Evolutionary conservation across 1,140 invertebrate species (phyloP).

Genomic region (Ceratina australensis): DNA sequence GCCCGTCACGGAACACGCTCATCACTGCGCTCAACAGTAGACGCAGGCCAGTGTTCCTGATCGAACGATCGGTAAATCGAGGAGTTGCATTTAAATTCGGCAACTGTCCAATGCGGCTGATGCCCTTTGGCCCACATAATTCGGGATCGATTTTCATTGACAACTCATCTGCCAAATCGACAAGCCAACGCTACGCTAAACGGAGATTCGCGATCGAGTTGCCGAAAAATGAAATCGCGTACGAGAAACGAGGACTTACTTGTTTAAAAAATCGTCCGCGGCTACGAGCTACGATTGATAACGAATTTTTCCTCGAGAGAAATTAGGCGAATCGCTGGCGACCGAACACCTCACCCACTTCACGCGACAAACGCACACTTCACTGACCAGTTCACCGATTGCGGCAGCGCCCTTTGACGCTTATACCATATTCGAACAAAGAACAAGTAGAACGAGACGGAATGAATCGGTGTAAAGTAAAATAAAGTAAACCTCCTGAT

Average conservation of each 20-base stretch:
- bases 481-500: not conserved
- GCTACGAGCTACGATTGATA: too few relatives aligned
- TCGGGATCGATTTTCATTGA: slow-evolving; percentile 76
- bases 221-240: not conserved
- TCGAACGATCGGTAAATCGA: slow-evolving; percentile 59
- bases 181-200: slow-evolving; percentile 40
- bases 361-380: slow-evolving; percentile 55
- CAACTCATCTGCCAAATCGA: slow-evolving; percentile 71
- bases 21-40: not conserved
- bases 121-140: slow-evolving; percentile 74
- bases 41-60: slow-evolving; percentile 35
- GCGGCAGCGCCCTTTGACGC: slow-evolving; percentile 73
- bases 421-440: slow-evolving; percentile 57
- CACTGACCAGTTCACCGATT: slow-evolving; percentile 62
- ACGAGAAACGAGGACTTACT: slow-evolving; percentile 17
- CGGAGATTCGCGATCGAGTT: not conserved
- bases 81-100: slow-evolving; percentile 67
- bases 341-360: slow-evolving; percentile 42
- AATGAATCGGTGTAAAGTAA: not conserved
- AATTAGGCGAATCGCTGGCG: slow-evolving; percentile 36
- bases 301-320: not conserved
- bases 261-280: not conserved
- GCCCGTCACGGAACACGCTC: slow-evolving; percentile 18
- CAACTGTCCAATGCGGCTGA: slow-evolving; percentile 72
- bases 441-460: not conserved